These are phyloP conservation scores for Lasioglossum pauxillum DNA, from an alignment of 2,888 invertebrate genomes.

Conservation along the genomic window DNA sequence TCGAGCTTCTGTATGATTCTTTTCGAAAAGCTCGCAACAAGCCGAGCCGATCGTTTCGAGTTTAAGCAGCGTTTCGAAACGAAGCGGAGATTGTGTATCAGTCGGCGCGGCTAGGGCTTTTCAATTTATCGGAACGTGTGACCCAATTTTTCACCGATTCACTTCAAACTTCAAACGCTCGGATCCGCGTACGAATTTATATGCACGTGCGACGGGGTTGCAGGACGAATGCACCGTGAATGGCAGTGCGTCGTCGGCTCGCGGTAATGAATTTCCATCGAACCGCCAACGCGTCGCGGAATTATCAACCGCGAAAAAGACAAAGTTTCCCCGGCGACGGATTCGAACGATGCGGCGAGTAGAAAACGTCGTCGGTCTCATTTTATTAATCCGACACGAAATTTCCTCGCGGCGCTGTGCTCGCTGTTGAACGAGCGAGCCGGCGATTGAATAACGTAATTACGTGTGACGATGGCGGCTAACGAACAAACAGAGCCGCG, in stretches of 20 bases:
- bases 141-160: neutral
- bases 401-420: neutral
- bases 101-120: neutral
- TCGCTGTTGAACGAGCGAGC: neutral
- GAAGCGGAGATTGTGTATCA: neutral
- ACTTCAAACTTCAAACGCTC: neutral
- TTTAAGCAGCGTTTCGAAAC: neutral
- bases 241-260: neutral
- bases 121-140: conserved; percentile 1
- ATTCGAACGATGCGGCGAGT: neutral
- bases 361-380: neutral
- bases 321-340: neutral
- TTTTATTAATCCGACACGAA: neutral
- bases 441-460: neutral
- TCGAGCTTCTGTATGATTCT: neutral
- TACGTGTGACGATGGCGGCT: neutral
- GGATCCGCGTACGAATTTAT: neutral
- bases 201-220: neutral
- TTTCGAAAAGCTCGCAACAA: neutral
- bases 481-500: conserved; percentile 4
- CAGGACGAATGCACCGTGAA: neutral
- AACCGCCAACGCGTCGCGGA: neutral
- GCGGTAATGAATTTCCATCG: conserved; percentile 4
- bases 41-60: neutral
- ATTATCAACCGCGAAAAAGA: neutral